Evolutionary conservation across 2,888 invertebrate species (phyloP), one percentile per base, ranked within the genome.

Genomic region (Autographa pulchrina): DNA sequence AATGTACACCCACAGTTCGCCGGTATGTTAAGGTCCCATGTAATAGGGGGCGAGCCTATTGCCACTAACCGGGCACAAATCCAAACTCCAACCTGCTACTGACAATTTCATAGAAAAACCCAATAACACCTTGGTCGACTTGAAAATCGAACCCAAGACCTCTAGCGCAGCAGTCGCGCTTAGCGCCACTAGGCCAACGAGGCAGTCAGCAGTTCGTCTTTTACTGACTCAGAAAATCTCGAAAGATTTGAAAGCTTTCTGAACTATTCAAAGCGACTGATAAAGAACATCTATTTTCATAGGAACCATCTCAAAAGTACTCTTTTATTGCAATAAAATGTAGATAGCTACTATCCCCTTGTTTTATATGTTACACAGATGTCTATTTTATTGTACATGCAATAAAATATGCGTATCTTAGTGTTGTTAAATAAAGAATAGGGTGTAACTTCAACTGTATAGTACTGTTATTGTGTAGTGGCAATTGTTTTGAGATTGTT

Each of bases 391-490:
- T 38, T 38, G 38, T 84, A 72, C 32, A 54, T 74, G 64, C 68
- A 77, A 75, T 83, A 81, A 84, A 83, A 81, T 72, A 70, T 78
- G 73, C 81, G 80, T 82, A 80, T 79, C 80, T 77, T 65, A 68
- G 80, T 74, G 72, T 75, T 80, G 71, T 80, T 83, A 74, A 72
- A 78, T 77, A 65, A 65, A 54, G 32, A 32, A 64, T 61, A 56
- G 43, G 61, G 32, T 60, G 77, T 52, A 52, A n/a, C 60, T 69
- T 64, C 61, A 41, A 70, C 41, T 13, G 5, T 1, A 48, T n/a
- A n/a, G 16, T 16, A 16, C n/a, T n/a, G n/a, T n/a, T n/a, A n/a
- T n/a, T 6, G 16, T 13, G n/a, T 0, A 8, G 48, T 61, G 56
- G 41, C 13, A 18, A 41, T 9, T 41, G 0, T 48, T 56, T 65